phyloP scores from a whole-genome alignment of 2,113 vertebrate genomes.

The Psilopsiagon aurifrons region DNA sequence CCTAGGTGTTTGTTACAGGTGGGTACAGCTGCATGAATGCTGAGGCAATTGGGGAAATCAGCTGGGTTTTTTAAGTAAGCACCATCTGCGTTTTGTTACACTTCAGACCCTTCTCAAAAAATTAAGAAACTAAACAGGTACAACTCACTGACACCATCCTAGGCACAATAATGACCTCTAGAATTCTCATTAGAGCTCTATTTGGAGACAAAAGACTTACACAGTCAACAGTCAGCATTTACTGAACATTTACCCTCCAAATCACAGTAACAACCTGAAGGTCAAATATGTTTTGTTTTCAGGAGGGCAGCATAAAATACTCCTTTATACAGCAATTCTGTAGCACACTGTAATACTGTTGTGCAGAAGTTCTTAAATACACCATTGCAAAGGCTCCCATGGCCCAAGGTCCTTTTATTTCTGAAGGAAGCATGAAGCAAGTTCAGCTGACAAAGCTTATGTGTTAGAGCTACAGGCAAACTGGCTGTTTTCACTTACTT shows the following conservation, averaged over 20 bases:
- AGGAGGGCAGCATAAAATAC: neutral
- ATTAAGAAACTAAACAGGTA: neutral
- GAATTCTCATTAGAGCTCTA: neutral
- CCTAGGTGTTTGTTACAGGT: accelerated
- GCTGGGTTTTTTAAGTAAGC: neutral
- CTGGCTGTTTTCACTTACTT: slow-evolving; percentile 78
- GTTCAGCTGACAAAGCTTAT: neutral
- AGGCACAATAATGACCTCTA: neutral
- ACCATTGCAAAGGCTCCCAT: neutral
- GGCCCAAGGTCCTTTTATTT: neutral
- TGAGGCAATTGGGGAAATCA: neutral
- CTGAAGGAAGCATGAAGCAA: accelerated
- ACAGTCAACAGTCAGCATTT: neutral
- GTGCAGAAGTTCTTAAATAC: neutral
- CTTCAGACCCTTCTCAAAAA: neutral
- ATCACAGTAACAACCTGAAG: neutral
- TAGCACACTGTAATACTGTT: neutral
- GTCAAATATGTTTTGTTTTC: neutral
- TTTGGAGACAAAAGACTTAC: neutral
- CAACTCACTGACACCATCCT: neutral
- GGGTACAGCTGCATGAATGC: neutral
- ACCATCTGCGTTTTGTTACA: neutral
- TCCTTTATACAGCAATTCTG: neutral
- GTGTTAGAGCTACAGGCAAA: neutral
- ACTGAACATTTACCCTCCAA: neutral